Conservation (phyloP, 2,113 vertebrate genomes). For the Rana temporaria region DNA sequence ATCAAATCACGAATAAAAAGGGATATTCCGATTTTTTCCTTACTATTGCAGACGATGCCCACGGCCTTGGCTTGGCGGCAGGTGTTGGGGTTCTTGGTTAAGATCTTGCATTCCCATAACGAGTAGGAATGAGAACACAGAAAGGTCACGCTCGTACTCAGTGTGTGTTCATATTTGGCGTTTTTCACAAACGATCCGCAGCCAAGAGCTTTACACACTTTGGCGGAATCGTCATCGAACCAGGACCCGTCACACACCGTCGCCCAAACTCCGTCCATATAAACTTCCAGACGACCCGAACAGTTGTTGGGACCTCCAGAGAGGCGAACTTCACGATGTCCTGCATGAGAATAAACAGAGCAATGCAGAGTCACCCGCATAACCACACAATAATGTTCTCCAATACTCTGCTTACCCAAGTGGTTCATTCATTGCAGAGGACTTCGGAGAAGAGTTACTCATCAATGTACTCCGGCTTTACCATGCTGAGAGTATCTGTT, state of each 20-base stretch:
- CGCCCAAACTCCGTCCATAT: constrained; percentile 7
- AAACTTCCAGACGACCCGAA: constrained; percentile 11
- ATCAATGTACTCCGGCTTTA: too few relatives aligned
- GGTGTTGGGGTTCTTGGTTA: background rate
- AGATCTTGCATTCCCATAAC: background rate
- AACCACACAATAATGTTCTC: too few relatives aligned
- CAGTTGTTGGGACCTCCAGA: constrained; percentile 5
- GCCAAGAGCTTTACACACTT: constrained; percentile 8
- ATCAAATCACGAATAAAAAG: too few relatives aligned
- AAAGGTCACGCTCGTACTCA: background rate
- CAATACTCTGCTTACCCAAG: too few relatives aligned
- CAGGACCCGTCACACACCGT: constrained; percentile 19
- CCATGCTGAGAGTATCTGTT: too few relatives aligned
- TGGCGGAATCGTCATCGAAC: background rate
- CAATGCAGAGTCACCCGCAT: background rate
- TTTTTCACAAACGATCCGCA: constrained; percentile 1
- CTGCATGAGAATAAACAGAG: background rate
- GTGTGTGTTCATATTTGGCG: background rate
- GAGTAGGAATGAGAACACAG: background rate
- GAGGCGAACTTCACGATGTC: background rate
- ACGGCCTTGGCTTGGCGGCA: background rate
- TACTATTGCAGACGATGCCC: constrained; percentile 14
- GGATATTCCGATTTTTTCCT: background rate
- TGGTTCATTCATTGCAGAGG: too few relatives aligned
- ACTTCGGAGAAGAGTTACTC: too few relatives aligned